Conservation (phyloP, 2,113 vertebrate genomes). For the Deroptyus accipitrinus region DNA sequence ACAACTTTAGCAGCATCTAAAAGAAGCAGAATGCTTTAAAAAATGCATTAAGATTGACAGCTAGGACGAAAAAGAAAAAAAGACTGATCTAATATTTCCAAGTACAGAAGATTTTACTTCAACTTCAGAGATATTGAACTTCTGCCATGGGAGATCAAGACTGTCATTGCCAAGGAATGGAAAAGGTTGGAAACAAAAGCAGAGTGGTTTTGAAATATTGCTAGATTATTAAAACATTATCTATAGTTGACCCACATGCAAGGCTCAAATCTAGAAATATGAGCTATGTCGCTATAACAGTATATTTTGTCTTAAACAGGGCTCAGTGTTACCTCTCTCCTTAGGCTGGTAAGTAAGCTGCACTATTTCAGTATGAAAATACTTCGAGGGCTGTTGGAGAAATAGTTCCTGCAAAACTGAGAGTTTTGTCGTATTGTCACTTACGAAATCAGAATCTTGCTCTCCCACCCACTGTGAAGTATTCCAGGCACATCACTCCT, state of each 20-base stretch:
- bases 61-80: neutral
- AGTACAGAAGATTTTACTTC: conserved; percentile 11
- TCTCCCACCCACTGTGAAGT: neutral
- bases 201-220: neutral
- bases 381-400: neutral
- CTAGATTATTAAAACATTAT: neutral
- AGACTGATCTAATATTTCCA: neutral
- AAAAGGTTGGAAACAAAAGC: conserved; percentile 6
- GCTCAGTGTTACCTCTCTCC: rapidly evolving
- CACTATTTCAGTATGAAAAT: neutral
- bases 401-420: neutral
- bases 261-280: neutral
- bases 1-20: neutral
- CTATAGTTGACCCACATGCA: neutral
- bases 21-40: conserved; percentile 30
- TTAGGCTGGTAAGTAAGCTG: neutral
- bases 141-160: neutral
- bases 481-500: neutral
- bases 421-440: neutral
- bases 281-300: neutral
- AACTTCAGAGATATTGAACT: neutral
- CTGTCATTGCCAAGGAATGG: neutral
- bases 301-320: neutral
- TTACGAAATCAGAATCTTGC: neutral
- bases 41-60: neutral